Evolutionary conservation across 2,113 vertebrate species (phyloP), one percentile per base, ranked within the genome.

Genomic region (Lycaon pictus): DNA sequence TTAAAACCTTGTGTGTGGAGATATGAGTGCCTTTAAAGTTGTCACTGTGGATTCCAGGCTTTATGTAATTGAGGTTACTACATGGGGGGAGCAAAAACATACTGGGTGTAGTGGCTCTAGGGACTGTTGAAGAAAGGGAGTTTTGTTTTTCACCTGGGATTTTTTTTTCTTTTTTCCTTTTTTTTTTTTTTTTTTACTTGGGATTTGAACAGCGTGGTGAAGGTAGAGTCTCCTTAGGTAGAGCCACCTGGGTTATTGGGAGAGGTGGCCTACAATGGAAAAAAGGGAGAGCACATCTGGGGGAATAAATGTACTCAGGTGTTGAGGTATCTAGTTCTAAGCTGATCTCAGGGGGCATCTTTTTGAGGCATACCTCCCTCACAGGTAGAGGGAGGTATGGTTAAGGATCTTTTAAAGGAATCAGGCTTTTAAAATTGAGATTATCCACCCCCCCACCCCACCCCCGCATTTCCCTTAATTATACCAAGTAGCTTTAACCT

Each of bases 401-500:
- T 74, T 92, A 81, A 93, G 60, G 13, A 25, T 74, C 71, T 65
- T 95, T 96, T 48, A 90, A 93, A 67, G 63, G 93, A 95, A 76
- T 48, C n/a, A 79, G 55, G 81, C 53, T 95, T 95, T 94, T 72
- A 72, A 96, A 98, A 95, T 51, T 88, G 88, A 92, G 56, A 92
- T 90, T 55, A 37, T 43, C 22, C 11, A 22, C 20, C 3, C 19
- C 13, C 29, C 17, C 15, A 23, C 35, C 35, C 11, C 22, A 4
- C 10, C 5, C 55, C 29, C 1, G 51, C 25, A 83, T 23, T 80
- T 65, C 82, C 79, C 32, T 93, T 83, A 79, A 83, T 98, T 93
- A 80, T 95, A 85, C 32, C 77, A 87, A 89, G 86, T 93, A 93
- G 89, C 79, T 93, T 95, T 95, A 79, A 84, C 89, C 91, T 97